A percentile compares a stretch with the other conserved stretches of the same genome.
phyloP scores from a whole-genome alignment of 2,888 invertebrate genomes.

The Unio pictorum region DNA sequence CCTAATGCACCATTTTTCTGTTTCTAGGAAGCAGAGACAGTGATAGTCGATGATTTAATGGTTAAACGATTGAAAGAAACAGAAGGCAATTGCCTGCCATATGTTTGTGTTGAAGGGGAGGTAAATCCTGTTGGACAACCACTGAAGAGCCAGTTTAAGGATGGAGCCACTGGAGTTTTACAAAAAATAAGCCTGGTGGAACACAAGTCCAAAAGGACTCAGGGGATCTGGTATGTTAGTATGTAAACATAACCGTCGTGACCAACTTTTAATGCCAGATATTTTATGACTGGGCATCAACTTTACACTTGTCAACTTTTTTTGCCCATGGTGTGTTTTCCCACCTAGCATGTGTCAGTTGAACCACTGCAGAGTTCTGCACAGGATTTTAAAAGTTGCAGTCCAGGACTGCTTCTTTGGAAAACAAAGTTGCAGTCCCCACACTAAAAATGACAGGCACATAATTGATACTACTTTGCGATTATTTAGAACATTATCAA shows the following conservation, averaged over 20 bases:
- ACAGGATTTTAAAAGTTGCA: too few species aligned
- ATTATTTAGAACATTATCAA: too few species aligned
- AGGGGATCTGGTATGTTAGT: slow-evolving; percentile 53
- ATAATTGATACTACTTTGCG: too few species aligned
- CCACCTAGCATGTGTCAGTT: neutral
- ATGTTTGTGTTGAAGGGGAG: slow-evolving; percentile 54
- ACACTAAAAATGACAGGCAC: too few species aligned
- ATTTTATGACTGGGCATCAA: too few species aligned
- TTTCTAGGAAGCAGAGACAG: slow-evolving; percentile 19
- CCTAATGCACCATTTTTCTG: neutral
- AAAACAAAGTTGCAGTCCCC: too few species aligned
- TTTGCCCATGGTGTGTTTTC: neutral
- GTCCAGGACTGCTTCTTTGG: too few species aligned
- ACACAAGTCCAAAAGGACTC: slow-evolving; percentile 48
- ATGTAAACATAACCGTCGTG: neutral
- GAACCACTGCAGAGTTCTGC: neutral
- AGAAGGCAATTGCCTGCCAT: slow-evolving; percentile 32
- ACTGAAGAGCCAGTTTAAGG: slow-evolving; percentile 36
- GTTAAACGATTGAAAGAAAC: slow-evolving; percentile 17
- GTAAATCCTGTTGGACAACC: slow-evolving; percentile 33
- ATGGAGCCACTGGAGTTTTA: slow-evolving; percentile 43
- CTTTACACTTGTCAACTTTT: too few species aligned
- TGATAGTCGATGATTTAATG: slow-evolving; percentile 20
- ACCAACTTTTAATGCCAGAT: too few species aligned
- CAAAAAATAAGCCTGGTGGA: slow-evolving; percentile 42